Percentiles rank a stretch among this genome's conserved stretches.
Conservation (phyloP, 2,113 vertebrate genomes). For the Monarcha castaneiventris region DNA sequence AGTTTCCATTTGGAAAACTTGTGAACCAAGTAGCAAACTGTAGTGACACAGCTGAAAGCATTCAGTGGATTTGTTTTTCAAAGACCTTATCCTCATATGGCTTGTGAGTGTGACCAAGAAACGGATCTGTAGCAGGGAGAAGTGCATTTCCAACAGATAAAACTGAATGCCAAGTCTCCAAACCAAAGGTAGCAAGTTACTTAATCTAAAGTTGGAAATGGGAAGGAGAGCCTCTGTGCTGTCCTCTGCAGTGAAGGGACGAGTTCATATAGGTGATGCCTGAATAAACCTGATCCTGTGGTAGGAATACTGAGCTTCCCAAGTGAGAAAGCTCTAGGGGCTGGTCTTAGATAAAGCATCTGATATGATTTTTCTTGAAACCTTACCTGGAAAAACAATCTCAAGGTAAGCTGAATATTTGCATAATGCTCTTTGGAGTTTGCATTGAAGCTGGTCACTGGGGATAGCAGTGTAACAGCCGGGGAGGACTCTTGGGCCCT, state of each 20-base stretch:
- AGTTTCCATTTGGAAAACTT: not conserved
- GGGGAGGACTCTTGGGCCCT: not conserved
- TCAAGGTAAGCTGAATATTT: slow-evolving; percentile 14
- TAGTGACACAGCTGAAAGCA: not conserved
- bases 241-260: not conserved
- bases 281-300: slow-evolving; percentile 41
- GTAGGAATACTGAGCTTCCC: not conserved
- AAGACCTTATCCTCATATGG: not conserved
- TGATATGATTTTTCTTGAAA: slow-evolving; percentile 60
- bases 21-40: not conserved
- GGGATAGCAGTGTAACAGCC: not conserved
- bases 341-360: slow-evolving; percentile 28
- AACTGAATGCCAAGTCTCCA: not conserved
- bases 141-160: not conserved
- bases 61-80: not conserved
- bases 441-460: not conserved
- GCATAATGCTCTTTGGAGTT: not conserved
- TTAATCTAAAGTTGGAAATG: not conserved
- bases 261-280: not conserved
- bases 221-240: not conserved
- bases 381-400: slow-evolving; percentile 48
- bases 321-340: not conserved
- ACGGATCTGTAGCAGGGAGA: not conserved
- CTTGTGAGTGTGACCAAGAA: not conserved
- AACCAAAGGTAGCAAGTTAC: not conserved